Evolutionary conservation across 2,888 invertebrate genomes (phyloP), one percentile per base, ranked within the genome.

Genomic region (Lacanobia wlatinum): DNA sequence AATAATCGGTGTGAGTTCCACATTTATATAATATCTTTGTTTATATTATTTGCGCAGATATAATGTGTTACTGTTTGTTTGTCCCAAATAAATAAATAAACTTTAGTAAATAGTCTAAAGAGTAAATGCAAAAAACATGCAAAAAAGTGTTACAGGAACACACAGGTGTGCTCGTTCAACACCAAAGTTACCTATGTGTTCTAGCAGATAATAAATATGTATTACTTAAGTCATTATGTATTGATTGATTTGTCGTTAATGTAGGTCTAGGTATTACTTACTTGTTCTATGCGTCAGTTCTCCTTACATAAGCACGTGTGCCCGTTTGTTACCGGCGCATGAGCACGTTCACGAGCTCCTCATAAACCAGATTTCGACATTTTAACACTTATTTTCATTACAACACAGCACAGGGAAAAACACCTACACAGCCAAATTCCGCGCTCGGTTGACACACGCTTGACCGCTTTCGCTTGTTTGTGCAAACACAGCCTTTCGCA

Each of bases 321-420:
- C 90, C 89, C 90, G 93, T 92, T 95, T 92, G 92, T 93, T 89
- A 90, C 91, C 92, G 91, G 87, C 87, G 89, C 90, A 93, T 90
- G 86, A 91, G 88, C 92, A 92, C 93, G 90, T 89, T 93, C 92
- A 88, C 82, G 84, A 90, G 87, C 91, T 93, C 93, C 90, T 94
- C 93, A 93, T 91, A 94, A 94, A 94, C 92, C 90, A 93, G 93
- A 94, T 96, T 94, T 95, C 94, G 88, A 93, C 94, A 96, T 92
- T 94, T 94, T 90, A 93, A 89, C 94, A 95, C 94, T 95, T 94
- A 86, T 94, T 94, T 93, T 91, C 94, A 95, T 96, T 95, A 90
- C 95, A 88, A 95, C 93, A 95, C 94, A 91, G 85, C 92, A 86
- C 87, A 92, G 89, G 91, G 91, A 90, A 92, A 93, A 94, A 92